Evolutionary conservation across 2,797 vertebrate species (phyloP).

Genomic region (Schizothorax lantsangensis): DNA sequence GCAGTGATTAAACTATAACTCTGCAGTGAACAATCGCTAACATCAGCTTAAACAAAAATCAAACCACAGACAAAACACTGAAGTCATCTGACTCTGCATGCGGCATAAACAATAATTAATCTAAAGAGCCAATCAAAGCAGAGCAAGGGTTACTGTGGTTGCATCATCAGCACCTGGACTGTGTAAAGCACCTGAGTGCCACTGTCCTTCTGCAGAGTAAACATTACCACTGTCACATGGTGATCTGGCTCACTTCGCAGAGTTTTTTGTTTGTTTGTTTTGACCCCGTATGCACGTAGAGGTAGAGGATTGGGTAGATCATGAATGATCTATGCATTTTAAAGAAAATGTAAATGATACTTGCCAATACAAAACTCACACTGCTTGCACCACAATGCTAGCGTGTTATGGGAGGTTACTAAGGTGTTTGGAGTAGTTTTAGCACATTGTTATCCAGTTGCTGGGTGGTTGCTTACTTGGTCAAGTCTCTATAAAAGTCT

Average conservation of each 20-base stretch:
- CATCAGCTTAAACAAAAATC: conserved; percentile 26
- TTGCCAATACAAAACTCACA: background rate
- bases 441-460: background rate
- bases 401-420: background rate
- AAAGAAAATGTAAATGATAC: background rate
- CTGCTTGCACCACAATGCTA: background rate
- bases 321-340: background rate
- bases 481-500: background rate
- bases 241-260: background rate
- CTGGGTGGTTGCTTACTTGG: background rate
- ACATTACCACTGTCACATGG: conserved; percentile 17
- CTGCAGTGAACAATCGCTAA: background rate
- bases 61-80: conserved; percentile 6
- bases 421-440: background rate
- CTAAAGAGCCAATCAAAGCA: conserved; percentile 42
- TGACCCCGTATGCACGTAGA: background rate
- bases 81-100: conserved; percentile 25
- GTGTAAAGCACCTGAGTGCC: conserved; percentile 17
- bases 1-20: conserved; percentile 22
- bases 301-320: background rate
- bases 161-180: conserved; percentile 10
- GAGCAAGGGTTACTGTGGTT: conserved; percentile 62
- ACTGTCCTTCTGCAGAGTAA: conserved; percentile 10
- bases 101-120: conserved; percentile 67
- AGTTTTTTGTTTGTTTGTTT: too few relatives aligned